Base-by-base conservation (phyloP, 92 coral and sea anemone species). In the Epizoanthus ramosus region DNA sequence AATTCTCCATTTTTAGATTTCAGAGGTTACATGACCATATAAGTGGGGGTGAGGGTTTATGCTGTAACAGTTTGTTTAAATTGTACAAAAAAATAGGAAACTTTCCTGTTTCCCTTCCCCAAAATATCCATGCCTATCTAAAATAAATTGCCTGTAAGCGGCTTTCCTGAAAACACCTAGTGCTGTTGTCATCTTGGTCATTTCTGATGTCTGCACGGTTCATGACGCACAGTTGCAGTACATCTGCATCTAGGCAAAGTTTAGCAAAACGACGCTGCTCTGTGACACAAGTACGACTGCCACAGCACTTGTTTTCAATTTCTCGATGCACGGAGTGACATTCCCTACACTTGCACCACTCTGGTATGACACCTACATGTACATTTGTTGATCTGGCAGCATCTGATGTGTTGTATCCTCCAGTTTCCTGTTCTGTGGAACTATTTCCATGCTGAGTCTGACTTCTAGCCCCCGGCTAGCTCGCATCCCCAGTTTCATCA, bases 281-380 rank as follows among this genome's bases (percentile, higher is more conserved):
- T 12, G 91, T 73, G 67, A 85, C 79, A 71, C 89, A 85, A 31
- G 61, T 74, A 13, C 85, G 63, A 10, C 45, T 18, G 3, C 86
- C 81, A 67, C 92, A 89, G 67, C 92, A 89, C 71, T 85, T 71
- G 56, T 88, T 88, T 52, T 88, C 85, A 3, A 84, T 60, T 47
- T 84, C 79, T 14, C 73, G 91, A 10, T 88, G 81, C 91, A 88
- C 84, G 31, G 73, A 70, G 0, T 24, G 43, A 68, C 91, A 88
- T 13, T 25, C 37, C 5, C 85, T 82, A 79, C 91, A 88, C 73
- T 84, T 81, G 83, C 91, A 88, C 88, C 91, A 88, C 67, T 80
- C 86, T 8, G 71, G 83, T 41, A 22, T 3, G 50, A 7, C 50
- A 43, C 50, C 35, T n/a, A n/a, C n/a, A n/a, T n/a, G n/a, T 56